A percentile compares a stretch with the other conserved stretches of the same genome.
Conservation (phyloP, 2,113 vertebrate genomes). For the Agapornis roseicollis region DNA sequence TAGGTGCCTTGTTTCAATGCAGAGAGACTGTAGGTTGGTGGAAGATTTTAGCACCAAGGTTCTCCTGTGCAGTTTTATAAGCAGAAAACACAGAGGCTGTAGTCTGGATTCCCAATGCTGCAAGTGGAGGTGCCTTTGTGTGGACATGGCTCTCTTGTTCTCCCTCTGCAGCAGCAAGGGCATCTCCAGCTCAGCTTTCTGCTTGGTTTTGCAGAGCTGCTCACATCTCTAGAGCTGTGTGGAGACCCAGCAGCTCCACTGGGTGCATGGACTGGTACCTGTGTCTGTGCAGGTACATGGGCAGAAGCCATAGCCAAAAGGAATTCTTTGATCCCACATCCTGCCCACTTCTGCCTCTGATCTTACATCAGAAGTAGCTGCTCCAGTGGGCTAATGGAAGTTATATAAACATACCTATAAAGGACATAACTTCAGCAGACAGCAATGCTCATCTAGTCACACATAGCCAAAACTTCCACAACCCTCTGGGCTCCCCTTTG, state of each 20-base stretch:
- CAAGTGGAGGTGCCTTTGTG: not conserved
- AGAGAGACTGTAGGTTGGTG: not conserved
- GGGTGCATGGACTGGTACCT: not conserved
- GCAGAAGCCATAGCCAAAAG: not conserved
- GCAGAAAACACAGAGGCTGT: not conserved
- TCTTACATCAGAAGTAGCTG: fast-evolving
- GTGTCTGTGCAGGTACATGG: not conserved
- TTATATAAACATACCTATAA: not conserved
- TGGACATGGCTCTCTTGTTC: not conserved
- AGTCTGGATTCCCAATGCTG: not conserved
- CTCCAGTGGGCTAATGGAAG: not conserved
- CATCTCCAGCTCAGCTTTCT: not conserved
- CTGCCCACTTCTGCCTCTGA: not conserved
- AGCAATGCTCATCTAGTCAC: not conserved
- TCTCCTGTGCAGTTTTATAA: not conserved
- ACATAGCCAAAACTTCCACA: not conserved
- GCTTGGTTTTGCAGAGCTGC: not conserved
- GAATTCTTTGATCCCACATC: not conserved
- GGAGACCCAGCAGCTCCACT: not conserved
- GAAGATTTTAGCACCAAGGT: not conserved
- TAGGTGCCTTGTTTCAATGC: not conserved
- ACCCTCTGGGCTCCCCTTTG: not conserved
- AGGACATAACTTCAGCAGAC: not conserved
- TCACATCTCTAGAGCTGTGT: too few species aligned
- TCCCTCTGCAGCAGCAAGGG: not conserved